These are phyloP conservation scores for Cylas formicarius DNA, from an alignment of 1,140 invertebrate genomes.

Conservation along the genomic window DNA sequence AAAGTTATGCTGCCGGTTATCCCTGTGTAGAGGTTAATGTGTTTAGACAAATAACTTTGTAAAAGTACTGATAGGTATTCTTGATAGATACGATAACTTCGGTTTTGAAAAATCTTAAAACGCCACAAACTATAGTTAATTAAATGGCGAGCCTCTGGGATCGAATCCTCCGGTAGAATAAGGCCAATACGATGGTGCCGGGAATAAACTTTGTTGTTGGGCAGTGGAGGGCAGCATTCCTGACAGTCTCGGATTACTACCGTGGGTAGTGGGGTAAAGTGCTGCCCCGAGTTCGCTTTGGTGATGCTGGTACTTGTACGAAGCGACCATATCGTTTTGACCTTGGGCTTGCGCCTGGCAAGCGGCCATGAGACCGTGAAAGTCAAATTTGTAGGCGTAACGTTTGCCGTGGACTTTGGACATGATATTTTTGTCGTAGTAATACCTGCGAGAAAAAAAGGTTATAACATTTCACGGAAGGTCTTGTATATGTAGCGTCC, in stretches of 20 bases:
- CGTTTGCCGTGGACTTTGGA: conserved; percentile 88
- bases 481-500: too few species aligned
- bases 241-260: conserved; percentile 28
- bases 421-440: conserved; percentile 99
- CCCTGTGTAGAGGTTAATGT: too few species aligned
- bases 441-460: conserved; percentile 64
- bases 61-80: too few species aligned
- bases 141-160: too few species aligned
- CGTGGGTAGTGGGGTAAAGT: conserved; percentile 34
- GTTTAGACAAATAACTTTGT: too few species aligned
- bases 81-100: too few species aligned
- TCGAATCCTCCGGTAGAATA: conserved; percentile 42
- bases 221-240: conserved; percentile 31
- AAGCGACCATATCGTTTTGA: conserved; percentile 41
- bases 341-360: conserved; percentile 62
- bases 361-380: conserved; percentile 73
- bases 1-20: too few species aligned
- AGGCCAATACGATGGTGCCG: conserved; percentile 42
- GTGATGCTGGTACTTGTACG: conserved; percentile 44
- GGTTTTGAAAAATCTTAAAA: too few species aligned
- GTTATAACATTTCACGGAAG: too few species aligned
- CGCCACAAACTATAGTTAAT: too few species aligned
- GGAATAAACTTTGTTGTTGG: conserved; percentile 36
- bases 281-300: conserved; percentile 41
- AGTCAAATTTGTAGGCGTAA: conserved; percentile 92